Evolutionary conservation across 1,140 invertebrate genomes (phyloP), one percentile per base, ranked within the genome.

Genomic region (Himalopsyche phryganea): DNA sequence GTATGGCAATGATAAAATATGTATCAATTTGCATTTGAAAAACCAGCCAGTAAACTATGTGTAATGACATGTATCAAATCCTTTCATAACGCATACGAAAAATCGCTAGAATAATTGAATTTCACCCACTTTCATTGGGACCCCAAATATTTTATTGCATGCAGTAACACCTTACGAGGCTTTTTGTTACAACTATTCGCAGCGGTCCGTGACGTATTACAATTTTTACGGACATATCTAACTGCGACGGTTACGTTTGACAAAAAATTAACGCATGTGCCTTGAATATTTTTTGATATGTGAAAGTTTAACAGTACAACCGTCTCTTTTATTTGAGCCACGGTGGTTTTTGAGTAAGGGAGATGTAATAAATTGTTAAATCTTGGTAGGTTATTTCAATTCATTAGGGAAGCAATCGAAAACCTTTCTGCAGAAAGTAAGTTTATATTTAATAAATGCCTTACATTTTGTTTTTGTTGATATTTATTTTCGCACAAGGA

Each of bases 171-270:
- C 32, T 42, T 42, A 19, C 17, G 42, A 20, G 13, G 6, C 32
- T 47, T 56, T 48, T 55, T 56, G 44, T 45, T 45, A 28, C 4
- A 45, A 35, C 36, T 20, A 52, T 54, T 49, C 57, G 51, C 61
- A 64, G 52, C 61, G 58, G 61, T 47, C 61, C 61, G 61, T 55
- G 58, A 64, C 61, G 41, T 53, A 64, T 64, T 53, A 35, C 41
- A 50, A 64, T 64, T 64, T 41, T 57, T 49, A 64, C 61, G 61
- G 52, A 42, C 61, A 50, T 64, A 64, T 64, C 61, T 46, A 60
- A 64, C 48, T 60, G 61, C 52, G 46, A 64, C 61, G 61, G 56
- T 59, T 59, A 59, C 61, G 61, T 63, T 63, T 63, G 61, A 63
- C 56, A 63, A 63, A 57, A 56, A 58, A 63, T 63, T 63, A 59